Percentiles rank a stretch among this genome's conserved stretches.
phyloP scores from a whole-genome alignment of 2,888 invertebrate species.

The Drosophila ezoana region DNA sequence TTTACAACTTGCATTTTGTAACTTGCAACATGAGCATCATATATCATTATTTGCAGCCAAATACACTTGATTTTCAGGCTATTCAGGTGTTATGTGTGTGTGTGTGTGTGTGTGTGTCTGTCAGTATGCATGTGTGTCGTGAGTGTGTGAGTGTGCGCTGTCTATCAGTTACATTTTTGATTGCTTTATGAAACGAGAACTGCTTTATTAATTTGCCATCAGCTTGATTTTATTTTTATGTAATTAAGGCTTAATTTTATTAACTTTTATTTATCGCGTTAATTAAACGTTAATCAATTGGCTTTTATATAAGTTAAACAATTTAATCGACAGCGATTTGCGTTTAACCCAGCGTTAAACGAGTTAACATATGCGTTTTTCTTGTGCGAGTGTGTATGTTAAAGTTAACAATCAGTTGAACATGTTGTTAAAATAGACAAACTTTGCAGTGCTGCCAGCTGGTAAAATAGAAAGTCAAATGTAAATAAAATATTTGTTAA shows the following conservation, averaged over 20 bases:
- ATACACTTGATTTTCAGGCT: constrained; percentile 9
- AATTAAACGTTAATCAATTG: constrained; percentile 19
- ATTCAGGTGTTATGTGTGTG: too few species aligned
- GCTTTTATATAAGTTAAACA: constrained; percentile 8
- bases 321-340: constrained; percentile 20
- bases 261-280: constrained; percentile 15
- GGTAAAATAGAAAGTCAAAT: too few species aligned
- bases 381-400: not conserved
- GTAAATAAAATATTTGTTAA: too few species aligned
- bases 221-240: constrained; percentile 16
- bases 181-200: constrained; percentile 12
- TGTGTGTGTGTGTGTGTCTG: not conserved
- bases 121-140: not conserved
- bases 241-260: constrained; percentile 10
- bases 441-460: not conserved
- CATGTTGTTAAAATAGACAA: not conserved
- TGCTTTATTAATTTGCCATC: constrained; percentile 19
- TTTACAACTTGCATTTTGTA: constrained; percentile 69
- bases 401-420: not conserved
- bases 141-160: not conserved
- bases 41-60: constrained; percentile 22
- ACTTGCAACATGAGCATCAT: constrained; percentile 42
- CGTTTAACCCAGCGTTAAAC: constrained; percentile 8
- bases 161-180: not conserved
- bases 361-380: not conserved